phyloP scores from a whole-genome alignment of 2,888 invertebrate genomes.

The Choristoneura rosaceana region DNA sequence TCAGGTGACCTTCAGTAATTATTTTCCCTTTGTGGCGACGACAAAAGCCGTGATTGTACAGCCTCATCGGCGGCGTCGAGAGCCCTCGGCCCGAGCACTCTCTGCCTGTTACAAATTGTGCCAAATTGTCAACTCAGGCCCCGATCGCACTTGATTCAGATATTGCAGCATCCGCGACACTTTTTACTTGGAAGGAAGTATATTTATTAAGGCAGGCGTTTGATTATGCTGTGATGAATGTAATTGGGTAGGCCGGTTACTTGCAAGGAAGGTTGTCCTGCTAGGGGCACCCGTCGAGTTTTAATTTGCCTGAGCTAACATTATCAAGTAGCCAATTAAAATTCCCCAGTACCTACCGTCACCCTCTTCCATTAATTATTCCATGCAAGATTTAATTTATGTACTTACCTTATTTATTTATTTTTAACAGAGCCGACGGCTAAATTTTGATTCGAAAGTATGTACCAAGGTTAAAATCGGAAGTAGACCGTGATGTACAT shows the following conservation, averaged over 20 bases:
- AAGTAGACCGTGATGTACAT: too few relatives aligned
- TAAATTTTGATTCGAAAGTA: background rate
- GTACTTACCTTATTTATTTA: slow-evolving; percentile 45
- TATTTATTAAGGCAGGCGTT: slow-evolving; percentile 16
- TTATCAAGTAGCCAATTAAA: slow-evolving; percentile 72
- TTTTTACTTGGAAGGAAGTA: slow-evolving; percentile 30
- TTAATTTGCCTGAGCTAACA: slow-evolving; percentile 66
- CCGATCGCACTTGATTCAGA: slow-evolving; percentile 65
- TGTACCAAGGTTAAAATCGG: background rate
- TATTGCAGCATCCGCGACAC: slow-evolving; percentile 55
- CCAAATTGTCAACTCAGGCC: slow-evolving; percentile 74
- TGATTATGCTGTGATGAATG: slow-evolving; percentile 7
- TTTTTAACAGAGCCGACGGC: slow-evolving; percentile 40
- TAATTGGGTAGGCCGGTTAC: background rate
- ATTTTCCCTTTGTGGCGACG: slow-evolving; percentile 64
- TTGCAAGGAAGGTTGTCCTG: slow-evolving; percentile 5
- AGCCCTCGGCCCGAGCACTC: slow-evolving; percentile 59
- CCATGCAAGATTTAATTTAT: slow-evolving; percentile 58
- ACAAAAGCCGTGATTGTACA: slow-evolving; percentile 68
- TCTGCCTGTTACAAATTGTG: slow-evolving; percentile 71
- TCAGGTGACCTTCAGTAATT: slow-evolving; percentile 60
- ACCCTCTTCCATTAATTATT: slow-evolving; percentile 63
- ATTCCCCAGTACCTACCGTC: slow-evolving; percentile 57
- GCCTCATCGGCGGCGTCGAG: slow-evolving; percentile 62
- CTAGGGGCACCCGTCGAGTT: slow-evolving; percentile 45